Base-by-base conservation (phyloP, 2,113 vertebrate genomes). In the Oreochromis tanganicae region DNA sequence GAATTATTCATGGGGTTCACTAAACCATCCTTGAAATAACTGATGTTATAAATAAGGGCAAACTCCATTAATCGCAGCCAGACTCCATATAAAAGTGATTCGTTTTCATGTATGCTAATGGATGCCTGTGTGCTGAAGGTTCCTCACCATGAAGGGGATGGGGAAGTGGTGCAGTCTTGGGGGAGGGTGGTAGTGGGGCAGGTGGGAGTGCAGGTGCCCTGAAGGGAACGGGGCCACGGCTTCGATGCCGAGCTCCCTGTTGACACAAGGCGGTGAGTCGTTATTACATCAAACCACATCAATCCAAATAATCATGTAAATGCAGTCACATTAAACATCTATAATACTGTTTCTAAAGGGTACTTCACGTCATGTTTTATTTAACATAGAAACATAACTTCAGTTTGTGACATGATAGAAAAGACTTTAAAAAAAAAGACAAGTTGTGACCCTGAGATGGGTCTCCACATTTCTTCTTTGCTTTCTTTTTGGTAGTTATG, bases 191-290 rank as follows among this genome's bases (percentile, higher is more conserved):
- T 99, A 99, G 95, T 99, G 99, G 88, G 98, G 97, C 96, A 99
- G 83, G 95, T 99, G 98, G 91, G 98, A 97, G 94, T 99, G 98
- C 94, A 99, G 94, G 73, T 98, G 98, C 85, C 98, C 98, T 83
- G 98, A 97, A 79, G 98, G 97, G 43, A 98, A 99, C 2, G 99
- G 97, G 17, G 98, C 97, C 91, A 98, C 97, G 27, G 98, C 97
- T 96, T 99, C 99, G 29, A 99, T 98, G 92, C 98, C 99, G 91
- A 99, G 97, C 91, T 99, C 99, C 99, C 98, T 99, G 94, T 92
- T 82, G 93, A 80, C 55, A 12, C 85, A 55, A n/a, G 86, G 13
- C 4, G 0, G 80, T 24, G 12, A 34, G 38, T 80, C 38, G 57
- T 61, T 17, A 66, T 32, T 73, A 38, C 29, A 63, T 80, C 21